phyloP scores from a whole-genome alignment of 1,140 invertebrate species.

The Hetaerina americana region DNA sequence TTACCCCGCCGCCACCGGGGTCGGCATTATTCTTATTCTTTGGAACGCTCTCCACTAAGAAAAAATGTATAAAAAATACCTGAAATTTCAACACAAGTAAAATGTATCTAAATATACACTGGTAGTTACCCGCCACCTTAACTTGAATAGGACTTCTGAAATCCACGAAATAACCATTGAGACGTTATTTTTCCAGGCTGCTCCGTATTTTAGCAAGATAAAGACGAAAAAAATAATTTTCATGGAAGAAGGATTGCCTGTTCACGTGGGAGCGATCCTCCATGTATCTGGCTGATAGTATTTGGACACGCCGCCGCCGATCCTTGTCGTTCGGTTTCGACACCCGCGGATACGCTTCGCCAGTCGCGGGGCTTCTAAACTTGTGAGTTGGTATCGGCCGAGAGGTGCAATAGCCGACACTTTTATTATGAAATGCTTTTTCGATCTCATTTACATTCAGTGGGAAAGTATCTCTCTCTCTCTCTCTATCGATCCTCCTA shows the following conservation, averaged over 20 bases:
- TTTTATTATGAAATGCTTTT: slow-evolving; percentile 1
- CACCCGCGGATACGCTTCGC: background rate
- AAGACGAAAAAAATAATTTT: no score
- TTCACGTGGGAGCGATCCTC: no score
- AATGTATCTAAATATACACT: no score
- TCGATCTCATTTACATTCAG: background rate
- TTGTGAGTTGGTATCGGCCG: background rate
- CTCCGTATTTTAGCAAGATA: background rate
- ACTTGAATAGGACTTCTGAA: no score
- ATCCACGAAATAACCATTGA: background rate
- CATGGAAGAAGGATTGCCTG: no score
- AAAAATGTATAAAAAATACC: no score
- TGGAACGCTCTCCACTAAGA: no score
- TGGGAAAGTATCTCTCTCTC: background rate
- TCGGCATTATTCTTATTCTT: no score
- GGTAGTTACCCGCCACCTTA: no score
- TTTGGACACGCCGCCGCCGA: background rate
- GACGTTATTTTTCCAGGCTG: background rate
- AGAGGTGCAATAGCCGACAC: background rate
- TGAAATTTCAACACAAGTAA: no score
- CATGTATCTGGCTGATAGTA: no score
- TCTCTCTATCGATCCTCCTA: background rate
- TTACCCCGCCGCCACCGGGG: no score
- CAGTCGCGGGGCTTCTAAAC: background rate
- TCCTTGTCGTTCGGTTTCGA: background rate